phyloP scores from a whole-genome alignment of 2,113 vertebrate species.

The Ia io region DNA sequence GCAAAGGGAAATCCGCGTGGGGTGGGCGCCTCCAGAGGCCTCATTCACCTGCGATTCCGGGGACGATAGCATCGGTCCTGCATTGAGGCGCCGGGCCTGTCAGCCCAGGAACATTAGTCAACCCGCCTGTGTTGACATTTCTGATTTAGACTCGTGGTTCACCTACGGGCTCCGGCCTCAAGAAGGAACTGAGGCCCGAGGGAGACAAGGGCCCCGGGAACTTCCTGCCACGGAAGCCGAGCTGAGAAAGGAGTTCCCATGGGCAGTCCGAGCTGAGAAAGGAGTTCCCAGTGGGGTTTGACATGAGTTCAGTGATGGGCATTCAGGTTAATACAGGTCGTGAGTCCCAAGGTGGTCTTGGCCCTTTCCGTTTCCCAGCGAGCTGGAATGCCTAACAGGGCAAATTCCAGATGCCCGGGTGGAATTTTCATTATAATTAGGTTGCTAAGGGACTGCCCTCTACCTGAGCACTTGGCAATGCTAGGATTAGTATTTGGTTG shows the following conservation, averaged over 20 bases:
- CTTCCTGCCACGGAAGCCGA: background rate
- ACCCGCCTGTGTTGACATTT: background rate
- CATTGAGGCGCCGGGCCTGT: background rate
- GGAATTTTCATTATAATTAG: conserved; percentile 11
- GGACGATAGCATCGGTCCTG: background rate
- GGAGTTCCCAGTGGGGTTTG: background rate
- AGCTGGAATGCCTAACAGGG: conserved; percentile 22
- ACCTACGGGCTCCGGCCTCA: background rate
- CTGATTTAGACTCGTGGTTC: background rate
- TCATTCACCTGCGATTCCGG: background rate
- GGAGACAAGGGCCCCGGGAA: background rate
- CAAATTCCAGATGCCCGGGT: conserved; percentile 4
- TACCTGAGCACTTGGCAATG: conserved; percentile 40
- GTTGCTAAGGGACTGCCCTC: conserved; percentile 8
- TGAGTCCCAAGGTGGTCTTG: background rate
- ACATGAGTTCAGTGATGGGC: background rate
- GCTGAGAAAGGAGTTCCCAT: background rate
- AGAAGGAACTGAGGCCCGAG: background rate
- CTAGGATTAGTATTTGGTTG: background rate
- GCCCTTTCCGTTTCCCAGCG: background rate
- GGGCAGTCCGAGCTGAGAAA: background rate
- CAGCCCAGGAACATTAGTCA: background rate
- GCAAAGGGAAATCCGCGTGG: background rate
- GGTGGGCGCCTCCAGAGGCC: background rate
- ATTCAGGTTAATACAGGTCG: background rate